Evolutionary conservation across 2,113 vertebrate genomes (phyloP).

Genomic region (Sorex araneus): DNA sequence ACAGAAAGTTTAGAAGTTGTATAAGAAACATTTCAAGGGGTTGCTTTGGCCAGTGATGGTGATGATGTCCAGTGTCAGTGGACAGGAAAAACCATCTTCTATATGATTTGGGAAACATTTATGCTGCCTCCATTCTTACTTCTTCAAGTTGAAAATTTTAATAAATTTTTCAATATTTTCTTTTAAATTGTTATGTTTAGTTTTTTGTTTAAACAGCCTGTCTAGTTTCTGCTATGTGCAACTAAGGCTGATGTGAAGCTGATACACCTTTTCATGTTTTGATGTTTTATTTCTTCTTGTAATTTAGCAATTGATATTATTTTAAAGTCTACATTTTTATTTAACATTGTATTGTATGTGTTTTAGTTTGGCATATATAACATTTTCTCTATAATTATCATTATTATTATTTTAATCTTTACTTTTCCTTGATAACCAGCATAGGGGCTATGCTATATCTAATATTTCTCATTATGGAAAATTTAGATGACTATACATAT

Average conservation of each 20-base stretch:
- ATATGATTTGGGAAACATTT: neutral
- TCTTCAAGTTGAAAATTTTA: neutral
- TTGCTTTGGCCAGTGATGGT: neutral
- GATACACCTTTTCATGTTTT: neutral
- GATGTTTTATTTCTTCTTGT: neutral
- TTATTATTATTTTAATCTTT: neutral
- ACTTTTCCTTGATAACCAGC: neutral
- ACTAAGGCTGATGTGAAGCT: too few species aligned
- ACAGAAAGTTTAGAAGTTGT: neutral
- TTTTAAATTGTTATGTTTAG: neutral
- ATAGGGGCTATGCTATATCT: neutral
- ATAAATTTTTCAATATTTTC: neutral
- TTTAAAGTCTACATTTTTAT: neutral
- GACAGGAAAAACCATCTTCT: neutral
- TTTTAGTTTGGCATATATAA: neutral
- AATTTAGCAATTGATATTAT: neutral
- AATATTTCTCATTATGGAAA: neutral
- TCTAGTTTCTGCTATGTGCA: neutral
- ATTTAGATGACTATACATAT: neutral
- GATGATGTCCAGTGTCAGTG: neutral
- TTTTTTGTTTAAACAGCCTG: conserved; percentile 14
- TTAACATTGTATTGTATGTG: neutral
- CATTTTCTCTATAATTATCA: neutral
- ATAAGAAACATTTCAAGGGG: neutral
- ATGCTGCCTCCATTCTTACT: neutral